These are phyloP conservation scores for Conus betulinus DNA, from an alignment of 1,140 invertebrate species.

Conservation along the genomic window DNA sequence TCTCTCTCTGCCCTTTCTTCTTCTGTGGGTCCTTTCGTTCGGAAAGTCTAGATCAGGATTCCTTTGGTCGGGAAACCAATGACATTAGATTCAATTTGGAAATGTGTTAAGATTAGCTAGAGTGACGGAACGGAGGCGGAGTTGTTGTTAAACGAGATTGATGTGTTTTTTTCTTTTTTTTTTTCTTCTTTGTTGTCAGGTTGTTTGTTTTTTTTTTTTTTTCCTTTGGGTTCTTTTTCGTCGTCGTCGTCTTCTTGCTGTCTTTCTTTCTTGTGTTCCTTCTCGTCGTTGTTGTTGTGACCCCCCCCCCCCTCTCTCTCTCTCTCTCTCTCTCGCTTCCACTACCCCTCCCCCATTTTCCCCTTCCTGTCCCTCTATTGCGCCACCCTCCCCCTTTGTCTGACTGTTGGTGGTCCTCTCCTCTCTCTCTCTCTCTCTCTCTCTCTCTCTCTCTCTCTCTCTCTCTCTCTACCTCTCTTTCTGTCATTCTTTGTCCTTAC, in stretches of 20 bases:
- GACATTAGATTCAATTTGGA: constrained; percentile 17
- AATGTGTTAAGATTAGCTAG: constrained; percentile 15
- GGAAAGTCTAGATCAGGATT: not conserved
- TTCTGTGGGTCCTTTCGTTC: not conserved
- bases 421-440: too few relatives aligned
- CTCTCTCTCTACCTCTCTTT: too few relatives aligned
- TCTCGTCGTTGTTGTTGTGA: not conserved
- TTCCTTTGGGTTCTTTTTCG: not conserved
- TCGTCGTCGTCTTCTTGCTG: not conserved
- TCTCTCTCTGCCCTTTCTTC: not conserved
- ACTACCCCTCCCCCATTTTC: too few relatives aligned
- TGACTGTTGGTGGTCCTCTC: too few relatives aligned
- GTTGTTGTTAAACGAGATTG: constrained; percentile 5
- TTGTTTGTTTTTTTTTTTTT: not conserved
- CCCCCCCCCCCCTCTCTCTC: not conserved
- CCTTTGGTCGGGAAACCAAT: not conserved
- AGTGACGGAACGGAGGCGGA: not conserved
- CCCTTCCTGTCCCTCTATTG: too few relatives aligned
- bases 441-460: too few relatives aligned
- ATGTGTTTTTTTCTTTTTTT: not conserved
- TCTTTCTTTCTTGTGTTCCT: not conserved
- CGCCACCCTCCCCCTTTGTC: too few relatives aligned
- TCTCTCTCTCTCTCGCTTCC: too few relatives aligned
- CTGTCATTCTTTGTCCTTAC: too few relatives aligned
- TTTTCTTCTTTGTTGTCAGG: not conserved